Evolutionary conservation across 1,140 invertebrate genomes (phyloP).

Genomic region (Bactericera cockerelli): DNA sequence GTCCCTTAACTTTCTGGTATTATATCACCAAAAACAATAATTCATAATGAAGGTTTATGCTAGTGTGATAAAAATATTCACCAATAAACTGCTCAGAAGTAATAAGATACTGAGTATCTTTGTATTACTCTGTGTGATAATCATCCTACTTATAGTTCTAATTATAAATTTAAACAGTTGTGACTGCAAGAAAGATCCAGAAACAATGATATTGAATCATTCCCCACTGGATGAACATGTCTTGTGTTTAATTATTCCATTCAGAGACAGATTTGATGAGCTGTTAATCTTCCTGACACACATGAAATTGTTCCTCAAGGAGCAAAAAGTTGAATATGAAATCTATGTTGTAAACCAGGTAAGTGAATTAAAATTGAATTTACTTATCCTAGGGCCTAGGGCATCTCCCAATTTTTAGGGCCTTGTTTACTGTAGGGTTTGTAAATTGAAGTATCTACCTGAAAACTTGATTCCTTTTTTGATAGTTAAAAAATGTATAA

Average conservation of each 20-base stretch:
- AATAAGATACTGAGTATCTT: not conserved
- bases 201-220: not conserved
- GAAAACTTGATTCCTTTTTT: too few species aligned
- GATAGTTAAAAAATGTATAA: too few species aligned
- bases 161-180: not conserved
- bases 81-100: not conserved
- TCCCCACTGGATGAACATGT: conserved; percentile 27
- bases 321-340: conserved; percentile 66
- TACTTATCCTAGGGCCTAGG: not conserved
- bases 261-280: conserved; percentile 89
- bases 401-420: not conserved
- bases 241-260: conserved; percentile 79
- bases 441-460: conserved; percentile 2
- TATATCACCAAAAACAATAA: too few species aligned
- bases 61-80: not conserved
- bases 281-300: conserved; percentile 81
- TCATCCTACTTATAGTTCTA: not conserved
- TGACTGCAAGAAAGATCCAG: not conserved
- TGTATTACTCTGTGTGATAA: not conserved
- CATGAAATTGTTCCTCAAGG: conserved; percentile 66
- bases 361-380: conserved; percentile 11
- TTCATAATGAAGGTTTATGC: too few species aligned
- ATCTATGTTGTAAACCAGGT: conserved; percentile 89
- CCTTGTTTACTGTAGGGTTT: conserved; percentile 9
- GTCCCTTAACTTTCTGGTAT: too few species aligned